Conservation (phyloP, 2,888 invertebrate species). For the Rotaria magnacalcarata region DNA sequence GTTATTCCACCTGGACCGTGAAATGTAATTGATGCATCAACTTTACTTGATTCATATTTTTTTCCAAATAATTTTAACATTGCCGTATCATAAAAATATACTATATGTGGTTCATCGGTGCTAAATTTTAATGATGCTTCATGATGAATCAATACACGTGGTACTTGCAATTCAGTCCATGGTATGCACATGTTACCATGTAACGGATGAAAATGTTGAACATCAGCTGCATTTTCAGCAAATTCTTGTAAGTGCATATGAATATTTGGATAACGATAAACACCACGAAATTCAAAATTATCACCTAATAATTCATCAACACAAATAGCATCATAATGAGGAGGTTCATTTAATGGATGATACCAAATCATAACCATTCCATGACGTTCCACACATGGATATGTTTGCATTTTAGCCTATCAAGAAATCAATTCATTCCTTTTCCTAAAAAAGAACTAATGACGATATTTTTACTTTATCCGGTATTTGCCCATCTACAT, state of each 20-base stretch:
- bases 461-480: not conserved
- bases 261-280: slow-evolving; percentile 27
- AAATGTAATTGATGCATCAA: not conserved
- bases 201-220: slow-evolving; percentile 34
- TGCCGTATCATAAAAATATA: slow-evolving; percentile 32
- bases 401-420: not conserved
- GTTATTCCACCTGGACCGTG: slow-evolving; percentile 22
- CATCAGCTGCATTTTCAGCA: slow-evolving; percentile 24
- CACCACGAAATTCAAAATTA: not conserved
- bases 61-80: slow-evolving; percentile 19
- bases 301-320: not conserved
- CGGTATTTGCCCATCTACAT: not conserved
- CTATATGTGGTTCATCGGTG: not conserved
- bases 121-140: not conserved
- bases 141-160: not conserved
- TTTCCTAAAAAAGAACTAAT: too few species aligned
- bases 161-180: not conserved
- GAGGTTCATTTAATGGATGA: slow-evolving; percentile 17
- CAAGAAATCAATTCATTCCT: not conserved
- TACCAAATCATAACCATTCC: slow-evolving; percentile 35
- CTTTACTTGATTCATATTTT: slow-evolving; percentile 9
- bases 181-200: slow-evolving; percentile 21
- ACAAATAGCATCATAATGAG: slow-evolving; percentile 22
- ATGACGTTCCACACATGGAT: slow-evolving; percentile 23
- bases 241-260: slow-evolving; percentile 32